phyloP scores from a whole-genome alignment of 2,888 invertebrate species.

The Acanthoscelides obtectus region DNA sequence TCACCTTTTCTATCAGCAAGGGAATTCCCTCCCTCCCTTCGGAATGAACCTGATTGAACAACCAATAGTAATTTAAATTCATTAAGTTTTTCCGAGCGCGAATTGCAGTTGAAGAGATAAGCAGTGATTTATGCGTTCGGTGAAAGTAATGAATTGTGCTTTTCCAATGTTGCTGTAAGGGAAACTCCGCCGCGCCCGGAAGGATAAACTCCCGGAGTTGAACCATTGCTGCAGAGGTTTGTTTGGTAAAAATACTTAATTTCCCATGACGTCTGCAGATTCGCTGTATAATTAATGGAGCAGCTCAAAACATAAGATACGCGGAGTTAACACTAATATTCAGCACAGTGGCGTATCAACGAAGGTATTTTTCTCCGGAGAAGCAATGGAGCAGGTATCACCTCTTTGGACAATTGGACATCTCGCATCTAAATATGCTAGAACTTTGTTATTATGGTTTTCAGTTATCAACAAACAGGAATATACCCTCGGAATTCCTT shows the following conservation, averaged over 20 bases:
- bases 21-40: neutral
- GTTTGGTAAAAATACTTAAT: conserved; percentile 32
- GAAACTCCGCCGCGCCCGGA: too few species aligned
- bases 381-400: too few species aligned
- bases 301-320: conserved; percentile 30
- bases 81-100: conserved; percentile 9
- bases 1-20: neutral
- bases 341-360: neutral
- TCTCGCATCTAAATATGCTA: too few species aligned
- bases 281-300: conserved; percentile 40
- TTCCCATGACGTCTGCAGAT: conserved; percentile 40
- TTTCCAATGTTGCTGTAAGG: conserved; percentile 1
- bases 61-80: conserved; percentile 1
- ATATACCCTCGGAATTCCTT: too few species aligned
- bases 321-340: conserved; percentile 22
- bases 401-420: too few species aligned
- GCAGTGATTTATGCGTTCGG: conserved; percentile 19
- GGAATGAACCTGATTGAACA: neutral
- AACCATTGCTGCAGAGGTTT: conserved; percentile 27
- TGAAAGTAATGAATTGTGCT: conserved; percentile 20
- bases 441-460: too few species aligned
- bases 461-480: too few species aligned
- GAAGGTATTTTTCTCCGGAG: too few species aligned
- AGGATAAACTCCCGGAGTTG: neutral
- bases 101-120: conserved; percentile 13